A percentile compares a stretch with the other conserved stretches of the same genome.
These are phyloP conservation scores for Gavialis gangeticus DNA, from an alignment of 2,113 vertebrate genomes.

Conservation along the genomic window DNA sequence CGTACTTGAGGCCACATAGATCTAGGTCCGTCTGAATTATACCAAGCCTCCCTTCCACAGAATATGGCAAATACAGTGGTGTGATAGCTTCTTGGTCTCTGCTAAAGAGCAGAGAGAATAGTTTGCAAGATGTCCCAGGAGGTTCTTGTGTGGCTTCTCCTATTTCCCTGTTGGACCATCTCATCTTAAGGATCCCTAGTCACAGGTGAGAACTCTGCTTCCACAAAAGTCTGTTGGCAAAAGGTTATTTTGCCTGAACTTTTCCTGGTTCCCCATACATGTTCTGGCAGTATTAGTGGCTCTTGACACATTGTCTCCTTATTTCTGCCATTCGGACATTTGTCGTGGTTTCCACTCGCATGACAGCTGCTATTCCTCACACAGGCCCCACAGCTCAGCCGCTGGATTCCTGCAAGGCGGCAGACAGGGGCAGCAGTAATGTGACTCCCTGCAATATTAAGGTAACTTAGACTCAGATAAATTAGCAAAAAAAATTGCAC, in stretches of 20 bases:
- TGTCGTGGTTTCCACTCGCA: background rate
- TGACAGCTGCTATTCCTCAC: background rate
- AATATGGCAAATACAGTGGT: background rate
- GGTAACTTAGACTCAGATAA: background rate
- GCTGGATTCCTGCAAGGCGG: background rate
- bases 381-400: background rate
- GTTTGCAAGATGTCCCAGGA: background rate
- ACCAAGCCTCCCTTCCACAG: background rate
- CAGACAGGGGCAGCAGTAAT: background rate
- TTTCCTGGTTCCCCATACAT: background rate
- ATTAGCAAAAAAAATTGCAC: background rate
- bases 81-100: background rate
- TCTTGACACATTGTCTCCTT: accelerated
- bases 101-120: background rate
- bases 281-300: background rate
- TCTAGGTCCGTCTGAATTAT: background rate
- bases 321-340: background rate
- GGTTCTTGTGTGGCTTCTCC: background rate
- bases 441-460: background rate
- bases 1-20: background rate
- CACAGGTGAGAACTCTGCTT: background rate
- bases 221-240: background rate
- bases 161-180: background rate
- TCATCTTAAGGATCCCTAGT: background rate
- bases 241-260: background rate